Base-by-base conservation (phyloP, 2,797 vertebrate genomes). In the Champsocephalus esox region DNA sequence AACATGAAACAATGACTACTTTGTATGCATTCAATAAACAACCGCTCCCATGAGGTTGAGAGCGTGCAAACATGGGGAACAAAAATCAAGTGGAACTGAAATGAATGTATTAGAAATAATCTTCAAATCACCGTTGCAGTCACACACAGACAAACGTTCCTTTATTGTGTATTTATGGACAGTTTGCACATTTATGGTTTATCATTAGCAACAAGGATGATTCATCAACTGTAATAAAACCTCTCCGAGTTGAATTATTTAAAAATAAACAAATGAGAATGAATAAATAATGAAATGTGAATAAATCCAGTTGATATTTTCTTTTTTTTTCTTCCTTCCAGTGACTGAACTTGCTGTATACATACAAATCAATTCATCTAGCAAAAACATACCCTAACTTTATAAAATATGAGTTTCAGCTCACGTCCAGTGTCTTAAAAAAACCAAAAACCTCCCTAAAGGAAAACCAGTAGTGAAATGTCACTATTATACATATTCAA, bases 151-250 rank as follows among this genome's bases (percentile, higher is more conserved):
- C 87, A 92, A 89, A 91, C 85, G 73, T 89, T 91, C 88, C 81
- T 91, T 93, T 94, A 92, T 91, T 92, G 90, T 92, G 92, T 92
- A 86, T 84, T 91, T 92, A 91, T 93, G 82, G 88, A 94, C 89
- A 93, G 88, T 92, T 91, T 93, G 86, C 86, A 93, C 93, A 93
- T 92, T 89, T 81, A 91, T 91, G 87, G 85, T 81, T 90, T 78
- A 88, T 88, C 84, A 91, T 89, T 87, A 93, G 88, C 90, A 92
- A 93, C 86, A 88, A 89, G 64, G 81, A 90, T 84, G 87, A 85
- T 77, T 88, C 70, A 82, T 89, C 49, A 57, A 81, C 83, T 83
- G 77, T 81, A 89, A 86, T 73, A 89, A 87, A 87, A 88, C 69
- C 80, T 86, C 72, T 89, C 73, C 59, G 66, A 87, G 70, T 85